Conservation (phyloP, 2,888 invertebrate species). For the Argyra leucocephala region DNA sequence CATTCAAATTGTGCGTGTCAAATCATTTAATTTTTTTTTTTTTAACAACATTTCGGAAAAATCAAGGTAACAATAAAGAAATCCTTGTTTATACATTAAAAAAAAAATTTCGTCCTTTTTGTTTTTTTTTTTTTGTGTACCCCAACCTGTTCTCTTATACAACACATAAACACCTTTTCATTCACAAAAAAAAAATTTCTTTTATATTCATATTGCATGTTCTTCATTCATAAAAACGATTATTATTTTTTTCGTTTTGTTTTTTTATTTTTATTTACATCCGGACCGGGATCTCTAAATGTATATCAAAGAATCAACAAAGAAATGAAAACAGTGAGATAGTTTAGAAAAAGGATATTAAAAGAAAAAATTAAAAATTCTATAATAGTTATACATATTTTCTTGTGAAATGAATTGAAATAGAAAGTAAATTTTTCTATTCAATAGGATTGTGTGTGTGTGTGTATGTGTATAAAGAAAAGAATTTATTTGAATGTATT, state of each 20-base stretch:
- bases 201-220: neutral
- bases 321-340: neutral
- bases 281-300: neutral
- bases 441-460: too few species aligned
- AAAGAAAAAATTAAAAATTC: neutral
- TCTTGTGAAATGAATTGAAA: too few species aligned
- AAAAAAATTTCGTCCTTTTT: neutral
- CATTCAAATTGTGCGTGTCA: too few species aligned
- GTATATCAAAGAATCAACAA: neutral
- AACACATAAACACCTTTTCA: neutral
- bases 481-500: too few species aligned
- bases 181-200: neutral
- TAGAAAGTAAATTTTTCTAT: too few species aligned
- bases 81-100: neutral
- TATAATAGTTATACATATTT: neutral
- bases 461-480: too few species aligned
- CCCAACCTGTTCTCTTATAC: neutral
- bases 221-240: neutral
- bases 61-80: neutral
- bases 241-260: neutral
- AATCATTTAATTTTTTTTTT: too few species aligned
- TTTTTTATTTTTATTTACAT: conserved; percentile 1
- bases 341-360: neutral
- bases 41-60: neutral
- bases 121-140: neutral